Evolutionary conservation across 2,888 invertebrate species (phyloP).

Genomic region (Oconnorella tubifera): DNA sequence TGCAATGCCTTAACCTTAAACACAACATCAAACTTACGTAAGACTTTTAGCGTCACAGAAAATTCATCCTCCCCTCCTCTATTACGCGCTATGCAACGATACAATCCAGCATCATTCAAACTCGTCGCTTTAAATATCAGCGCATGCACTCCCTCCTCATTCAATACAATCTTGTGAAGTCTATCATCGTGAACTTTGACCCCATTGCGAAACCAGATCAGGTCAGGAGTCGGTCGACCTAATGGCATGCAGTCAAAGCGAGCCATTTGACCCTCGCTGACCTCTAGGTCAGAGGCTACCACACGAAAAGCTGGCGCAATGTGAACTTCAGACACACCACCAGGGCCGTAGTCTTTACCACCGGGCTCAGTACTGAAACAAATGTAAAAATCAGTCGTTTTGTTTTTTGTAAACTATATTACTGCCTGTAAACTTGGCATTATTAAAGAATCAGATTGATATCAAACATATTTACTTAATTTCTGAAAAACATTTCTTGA

Average conservation of each 20-base stretch:
- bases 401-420: no score
- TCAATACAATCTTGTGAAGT: conserved; percentile 71
- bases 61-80: conserved; percentile 89
- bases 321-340: conserved; percentile 53
- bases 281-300: conserved; percentile 56
- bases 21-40: no score
- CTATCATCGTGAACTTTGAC: conserved; percentile 77
- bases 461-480: no score
- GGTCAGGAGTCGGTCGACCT: conserved; percentile 55
- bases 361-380: background rate
- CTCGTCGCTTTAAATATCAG: conserved; percentile 91
- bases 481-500: no score
- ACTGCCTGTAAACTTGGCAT: no score
- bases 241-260: conserved; percentile 53
- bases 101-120: conserved; percentile 79
- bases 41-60: conserved; percentile 80
- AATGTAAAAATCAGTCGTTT: no score
- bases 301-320: conserved; percentile 51
- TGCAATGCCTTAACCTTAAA: no score
- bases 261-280: conserved; percentile 58
- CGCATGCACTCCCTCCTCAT: conserved; percentile 92
- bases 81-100: conserved; percentile 89
- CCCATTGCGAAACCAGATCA: conserved; percentile 82
- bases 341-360: conserved; percentile 17
- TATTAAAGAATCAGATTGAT: no score